phyloP scores from a whole-genome alignment of 2,888 invertebrate species.

The Taphrorychus bicolor region DNA sequence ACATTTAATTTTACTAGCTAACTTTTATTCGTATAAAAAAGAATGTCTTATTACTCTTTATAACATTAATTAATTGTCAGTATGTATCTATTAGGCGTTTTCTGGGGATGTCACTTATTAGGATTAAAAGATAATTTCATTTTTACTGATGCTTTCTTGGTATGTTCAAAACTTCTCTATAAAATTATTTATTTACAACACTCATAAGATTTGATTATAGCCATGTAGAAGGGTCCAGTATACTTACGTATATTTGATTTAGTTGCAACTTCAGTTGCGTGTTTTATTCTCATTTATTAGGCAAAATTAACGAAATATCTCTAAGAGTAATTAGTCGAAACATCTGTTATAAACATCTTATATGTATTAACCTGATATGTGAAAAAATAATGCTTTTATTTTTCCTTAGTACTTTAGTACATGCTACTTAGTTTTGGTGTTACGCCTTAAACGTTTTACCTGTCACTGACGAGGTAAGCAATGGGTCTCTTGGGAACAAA shows the following conservation, averaged over 20 bases:
- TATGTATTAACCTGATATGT: slow-evolving; percentile 48
- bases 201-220: slow-evolving; percentile 20
- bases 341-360: slow-evolving; percentile 41
- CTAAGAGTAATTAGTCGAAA: slow-evolving; percentile 21
- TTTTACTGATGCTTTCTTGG: neutral
- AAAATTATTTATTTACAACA: neutral
- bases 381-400: slow-evolving; percentile 45
- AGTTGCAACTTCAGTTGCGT: neutral
- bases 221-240: slow-evolving; percentile 7
- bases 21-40: slow-evolving; percentile 33
- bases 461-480: slow-evolving; percentile 22
- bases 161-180: neutral
- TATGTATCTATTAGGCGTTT: too few relatives aligned
- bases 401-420: slow-evolving; percentile 17
- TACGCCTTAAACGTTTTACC: slow-evolving; percentile 38
- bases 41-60: slow-evolving; percentile 2
- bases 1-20: slow-evolving; percentile 49
- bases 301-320: slow-evolving; percentile 34
- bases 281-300: slow-evolving; percentile 1
- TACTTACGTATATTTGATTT: slow-evolving; percentile 5
- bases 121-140: too few relatives aligned
- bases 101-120: neutral
- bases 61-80: too few relatives aligned
- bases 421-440: slow-evolving; percentile 41
- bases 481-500: too few relatives aligned